These are phyloP conservation scores for Cantharis rufa DNA, from an alignment of 2,888 invertebrate genomes.

Conservation along the genomic window DNA sequence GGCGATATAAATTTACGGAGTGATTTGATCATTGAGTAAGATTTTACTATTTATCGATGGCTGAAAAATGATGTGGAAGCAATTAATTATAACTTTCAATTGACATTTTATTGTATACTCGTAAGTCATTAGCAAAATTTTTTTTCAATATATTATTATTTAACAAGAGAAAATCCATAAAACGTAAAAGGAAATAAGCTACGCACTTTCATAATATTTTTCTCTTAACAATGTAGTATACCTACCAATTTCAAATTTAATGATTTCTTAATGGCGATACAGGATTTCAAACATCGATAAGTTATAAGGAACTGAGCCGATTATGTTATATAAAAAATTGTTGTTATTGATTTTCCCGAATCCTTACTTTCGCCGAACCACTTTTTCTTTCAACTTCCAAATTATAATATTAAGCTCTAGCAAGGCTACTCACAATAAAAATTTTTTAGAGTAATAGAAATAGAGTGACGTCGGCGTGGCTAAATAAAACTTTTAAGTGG, in stretches of 20 bases:
- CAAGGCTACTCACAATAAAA: background rate
- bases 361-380: background rate
- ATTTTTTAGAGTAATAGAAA: background rate
- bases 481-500: background rate
- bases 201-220: background rate
- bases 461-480: background rate
- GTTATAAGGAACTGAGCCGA: slow-evolving; percentile 13
- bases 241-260: background rate
- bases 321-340: slow-evolving; percentile 20
- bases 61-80: no score
- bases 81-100: no score
- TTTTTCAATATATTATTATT: background rate
- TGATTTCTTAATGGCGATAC: background rate
- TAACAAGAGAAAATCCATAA: background rate
- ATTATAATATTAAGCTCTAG: background rate
- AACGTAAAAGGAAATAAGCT: background rate
- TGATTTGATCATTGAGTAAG: no score
- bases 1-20: no score
- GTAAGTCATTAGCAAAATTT: background rate
- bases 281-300: slow-evolving; percentile 17
- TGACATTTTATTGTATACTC: no score
- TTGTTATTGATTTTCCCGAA: slow-evolving; percentile 16
- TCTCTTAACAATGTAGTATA: background rate
- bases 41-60: no score
- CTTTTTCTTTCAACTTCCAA: background rate